Percentiles rank a stretch among this genome's conserved stretches.
phyloP scores from a whole-genome alignment of 2,113 vertebrate genomes.

The Eonycteris spelaea region DNA sequence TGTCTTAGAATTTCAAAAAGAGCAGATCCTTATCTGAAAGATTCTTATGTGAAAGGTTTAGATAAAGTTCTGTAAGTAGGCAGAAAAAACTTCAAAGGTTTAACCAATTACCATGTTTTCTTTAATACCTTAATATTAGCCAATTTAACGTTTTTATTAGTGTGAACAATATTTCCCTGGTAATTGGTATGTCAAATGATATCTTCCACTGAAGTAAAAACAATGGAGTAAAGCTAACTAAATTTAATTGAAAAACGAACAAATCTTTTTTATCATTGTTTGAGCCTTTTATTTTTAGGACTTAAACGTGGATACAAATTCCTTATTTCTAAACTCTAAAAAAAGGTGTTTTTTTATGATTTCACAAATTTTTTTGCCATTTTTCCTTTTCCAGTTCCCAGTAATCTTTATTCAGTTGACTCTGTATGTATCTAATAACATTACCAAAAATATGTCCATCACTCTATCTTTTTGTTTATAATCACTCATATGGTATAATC shows the following conservation, averaged over 20 bases:
- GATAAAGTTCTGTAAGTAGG: neutral
- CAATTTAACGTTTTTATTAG: neutral
- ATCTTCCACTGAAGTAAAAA: neutral
- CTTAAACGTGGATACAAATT: neutral
- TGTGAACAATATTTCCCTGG: conserved; percentile 3
- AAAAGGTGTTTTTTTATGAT: neutral
- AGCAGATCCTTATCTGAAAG: neutral
- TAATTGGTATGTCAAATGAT: neutral
- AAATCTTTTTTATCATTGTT: neutral
- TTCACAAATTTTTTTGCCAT: neutral
- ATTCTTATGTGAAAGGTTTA: neutral
- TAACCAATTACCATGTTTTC: neutral
- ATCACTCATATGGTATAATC: neutral
- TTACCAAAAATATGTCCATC: neutral
- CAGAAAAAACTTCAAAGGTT: conserved; percentile 10
- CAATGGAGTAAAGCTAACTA: neutral
- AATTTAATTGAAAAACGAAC: neutral
- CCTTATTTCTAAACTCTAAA: conserved; percentile 35
- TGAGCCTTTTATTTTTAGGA: neutral
- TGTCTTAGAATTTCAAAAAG: neutral
- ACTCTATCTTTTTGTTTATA: neutral
- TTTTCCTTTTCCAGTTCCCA: neutral
- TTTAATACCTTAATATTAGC: neutral
- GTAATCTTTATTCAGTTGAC: neutral
- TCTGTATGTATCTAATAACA: neutral